These are phyloP conservation scores for Tipula unca DNA, from an alignment of 2,888 invertebrate genomes.

Conservation along the genomic window DNA sequence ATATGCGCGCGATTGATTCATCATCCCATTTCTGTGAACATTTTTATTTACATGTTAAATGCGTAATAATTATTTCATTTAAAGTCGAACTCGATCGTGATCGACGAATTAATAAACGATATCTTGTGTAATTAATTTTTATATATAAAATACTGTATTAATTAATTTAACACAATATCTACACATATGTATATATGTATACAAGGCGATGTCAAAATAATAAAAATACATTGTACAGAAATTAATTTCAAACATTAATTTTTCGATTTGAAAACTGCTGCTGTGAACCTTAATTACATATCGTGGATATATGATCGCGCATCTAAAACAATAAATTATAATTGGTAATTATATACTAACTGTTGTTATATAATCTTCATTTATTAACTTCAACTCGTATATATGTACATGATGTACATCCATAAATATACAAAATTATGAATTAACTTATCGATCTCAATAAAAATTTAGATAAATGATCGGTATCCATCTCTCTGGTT, in stretches of 20 bases:
- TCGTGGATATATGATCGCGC: neutral
- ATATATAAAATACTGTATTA: neutral
- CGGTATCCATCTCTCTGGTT: neutral
- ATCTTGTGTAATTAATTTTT: neutral
- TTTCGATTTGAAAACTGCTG: neutral
- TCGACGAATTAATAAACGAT: neutral
- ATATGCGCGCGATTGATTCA: neutral
- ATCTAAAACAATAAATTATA: neutral
- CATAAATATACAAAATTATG: neutral
- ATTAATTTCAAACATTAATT: neutral
- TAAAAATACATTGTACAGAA: neutral
- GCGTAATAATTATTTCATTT: constrained; percentile 8
- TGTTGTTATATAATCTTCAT: neutral
- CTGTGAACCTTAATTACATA: neutral
- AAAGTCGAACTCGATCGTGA: neutral
- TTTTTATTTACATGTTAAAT: neutral
- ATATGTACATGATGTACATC: neutral
- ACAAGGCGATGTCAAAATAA: neutral
- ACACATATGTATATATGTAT: neutral
- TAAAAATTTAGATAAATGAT: neutral
- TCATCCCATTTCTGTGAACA: neutral
- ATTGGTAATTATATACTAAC: neutral
- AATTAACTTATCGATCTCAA: neutral
- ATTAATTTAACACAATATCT: neutral
- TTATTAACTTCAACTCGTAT: neutral